These are phyloP conservation scores for Dipus sagitta DNA, from an alignment of 2,797 vertebrate species.

Conservation along the genomic window DNA sequence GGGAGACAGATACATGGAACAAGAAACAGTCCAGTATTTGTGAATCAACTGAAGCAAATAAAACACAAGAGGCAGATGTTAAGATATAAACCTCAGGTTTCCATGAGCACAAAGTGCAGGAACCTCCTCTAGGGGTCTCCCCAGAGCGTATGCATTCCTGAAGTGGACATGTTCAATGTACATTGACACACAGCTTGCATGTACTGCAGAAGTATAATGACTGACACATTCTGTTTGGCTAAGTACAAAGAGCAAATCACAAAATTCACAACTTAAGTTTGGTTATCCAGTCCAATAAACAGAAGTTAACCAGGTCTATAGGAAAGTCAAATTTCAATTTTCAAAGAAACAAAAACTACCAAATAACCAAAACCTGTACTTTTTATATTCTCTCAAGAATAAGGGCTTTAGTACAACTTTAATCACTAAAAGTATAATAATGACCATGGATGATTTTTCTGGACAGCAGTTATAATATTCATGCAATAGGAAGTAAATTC, in stretches of 20 bases:
- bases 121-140: not conserved
- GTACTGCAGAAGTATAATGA: not conserved
- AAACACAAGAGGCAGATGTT: not conserved
- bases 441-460: not conserved
- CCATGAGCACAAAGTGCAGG: not conserved
- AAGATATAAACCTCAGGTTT: not conserved
- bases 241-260: slow-evolving; percentile 29
- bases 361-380: not conserved
- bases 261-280: slow-evolving; percentile 10
- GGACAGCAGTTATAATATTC: not conserved
- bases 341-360: slow-evolving; percentile 5
- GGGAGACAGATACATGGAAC: not conserved
- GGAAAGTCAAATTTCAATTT: slow-evolving; percentile 23
- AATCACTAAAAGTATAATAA: not conserved
- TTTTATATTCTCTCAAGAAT: not conserved
- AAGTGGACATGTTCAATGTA: not conserved
- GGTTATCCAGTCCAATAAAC: not conserved
- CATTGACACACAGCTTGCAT: slow-evolving; percentile 3
- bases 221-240: not conserved
- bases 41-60: not conserved
- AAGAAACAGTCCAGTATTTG: not conserved
- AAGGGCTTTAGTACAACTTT: not conserved
- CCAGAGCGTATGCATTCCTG: not conserved
- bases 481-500: not conserved
- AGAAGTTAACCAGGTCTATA: not conserved